These are phyloP conservation scores for Chrysogorgia sp. DNA, from an alignment of 92 coral and sea anemone species.

Conservation along the genomic window DNA sequence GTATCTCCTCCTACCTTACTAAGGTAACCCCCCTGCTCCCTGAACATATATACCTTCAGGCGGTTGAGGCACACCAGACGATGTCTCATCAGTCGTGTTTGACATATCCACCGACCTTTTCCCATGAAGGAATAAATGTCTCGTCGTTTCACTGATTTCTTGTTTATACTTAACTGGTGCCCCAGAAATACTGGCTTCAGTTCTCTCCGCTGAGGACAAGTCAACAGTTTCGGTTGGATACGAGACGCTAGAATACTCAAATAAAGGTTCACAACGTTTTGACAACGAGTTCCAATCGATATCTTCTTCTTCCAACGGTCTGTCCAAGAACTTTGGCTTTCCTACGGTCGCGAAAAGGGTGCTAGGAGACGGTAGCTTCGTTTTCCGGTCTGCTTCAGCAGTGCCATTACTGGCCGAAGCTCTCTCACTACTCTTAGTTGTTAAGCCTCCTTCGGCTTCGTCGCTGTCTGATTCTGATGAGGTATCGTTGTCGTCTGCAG, in stretches of 20 bases:
- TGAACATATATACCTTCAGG: background rate
- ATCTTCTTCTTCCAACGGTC: constrained; percentile 63
- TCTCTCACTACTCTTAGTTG: constrained; percentile 1
- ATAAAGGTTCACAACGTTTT: constrained; percentile 81
- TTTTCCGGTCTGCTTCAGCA: constrained; percentile 25
- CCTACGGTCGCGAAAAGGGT: constrained; percentile 94
- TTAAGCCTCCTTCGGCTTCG: constrained; percentile 15
- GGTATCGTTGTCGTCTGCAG: constrained; percentile 76
- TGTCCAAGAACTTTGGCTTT: constrained; percentile 79
- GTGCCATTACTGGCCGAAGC: constrained; percentile 8
- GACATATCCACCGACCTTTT: constrained; percentile 65
- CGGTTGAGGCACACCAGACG: too few species aligned
- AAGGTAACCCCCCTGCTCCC: too few species aligned
- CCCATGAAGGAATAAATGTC: constrained; percentile 84
- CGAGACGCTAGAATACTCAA: constrained; percentile 74
- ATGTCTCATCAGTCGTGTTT: background rate
- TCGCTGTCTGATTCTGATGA: constrained; percentile 90
- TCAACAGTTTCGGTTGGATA: constrained; percentile 61
- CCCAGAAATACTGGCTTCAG: constrained; percentile 81
- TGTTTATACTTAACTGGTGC: constrained; percentile 83
- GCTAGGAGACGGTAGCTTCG: constrained; percentile 89
- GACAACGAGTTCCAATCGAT: constrained; percentile 91
- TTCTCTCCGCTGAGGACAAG: constrained; percentile 74
- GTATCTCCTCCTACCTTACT: too few species aligned
- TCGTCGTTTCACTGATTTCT: constrained; percentile 86